Conservation (phyloP, 1,140 invertebrate genomes). For the Caligus rogercresseyi region DNA sequence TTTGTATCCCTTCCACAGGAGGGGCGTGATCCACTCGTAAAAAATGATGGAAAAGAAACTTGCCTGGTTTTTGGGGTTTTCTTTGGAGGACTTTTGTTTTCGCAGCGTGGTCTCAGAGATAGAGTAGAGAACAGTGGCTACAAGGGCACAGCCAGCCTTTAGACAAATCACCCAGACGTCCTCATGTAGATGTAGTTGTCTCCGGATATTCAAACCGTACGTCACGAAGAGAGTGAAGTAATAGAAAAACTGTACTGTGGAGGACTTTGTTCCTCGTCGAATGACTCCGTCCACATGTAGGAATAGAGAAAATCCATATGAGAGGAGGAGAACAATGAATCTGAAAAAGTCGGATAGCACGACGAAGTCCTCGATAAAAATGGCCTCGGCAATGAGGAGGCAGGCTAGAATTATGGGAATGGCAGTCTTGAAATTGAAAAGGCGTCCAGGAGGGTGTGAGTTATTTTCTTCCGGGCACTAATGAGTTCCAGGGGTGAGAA, state of each 20-base stretch:
- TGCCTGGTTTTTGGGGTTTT: background rate
- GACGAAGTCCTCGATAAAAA: background rate
- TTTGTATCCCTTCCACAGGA: slow-evolving; percentile 18
- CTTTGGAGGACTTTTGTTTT: background rate
- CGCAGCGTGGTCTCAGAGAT: background rate
- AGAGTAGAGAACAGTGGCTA: background rate
- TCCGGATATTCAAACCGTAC: background rate
- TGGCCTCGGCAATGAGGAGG: background rate
- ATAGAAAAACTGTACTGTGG: too few relatives aligned
- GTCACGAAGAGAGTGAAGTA: too few relatives aligned
- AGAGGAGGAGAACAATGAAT: background rate
- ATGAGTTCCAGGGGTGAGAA: slow-evolving; percentile 46
- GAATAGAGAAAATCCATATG: too few relatives aligned
- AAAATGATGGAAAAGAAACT: slow-evolving; percentile 6
- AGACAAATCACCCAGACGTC: background rate
- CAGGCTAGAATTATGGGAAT: background rate
- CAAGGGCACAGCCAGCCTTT: background rate
- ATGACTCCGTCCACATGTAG: too few relatives aligned
- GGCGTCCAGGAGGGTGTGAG: background rate
- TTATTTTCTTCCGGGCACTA: background rate
- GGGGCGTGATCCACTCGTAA: slow-evolving; percentile 15
- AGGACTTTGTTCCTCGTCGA: too few relatives aligned
- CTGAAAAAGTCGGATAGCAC: background rate
- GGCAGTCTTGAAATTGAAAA: background rate
- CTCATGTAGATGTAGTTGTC: background rate